Evolutionary conservation across 2,888 invertebrate genomes (phyloP).

Genomic region (Drosophila siamana): DNA sequence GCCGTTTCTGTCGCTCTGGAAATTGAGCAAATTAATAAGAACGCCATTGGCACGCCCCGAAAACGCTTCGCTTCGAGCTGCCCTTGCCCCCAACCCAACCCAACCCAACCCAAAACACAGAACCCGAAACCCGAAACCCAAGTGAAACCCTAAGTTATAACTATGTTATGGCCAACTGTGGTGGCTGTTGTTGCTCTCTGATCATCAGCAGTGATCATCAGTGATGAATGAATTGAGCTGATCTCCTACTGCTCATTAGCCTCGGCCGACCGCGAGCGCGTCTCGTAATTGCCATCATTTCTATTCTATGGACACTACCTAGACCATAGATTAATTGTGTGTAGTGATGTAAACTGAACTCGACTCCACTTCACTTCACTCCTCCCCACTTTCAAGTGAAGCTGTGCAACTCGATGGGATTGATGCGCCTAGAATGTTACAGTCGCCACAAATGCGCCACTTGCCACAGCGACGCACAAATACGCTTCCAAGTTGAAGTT

Average conservation of each 20-base stretch:
- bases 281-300: slow-evolving; percentile 76
- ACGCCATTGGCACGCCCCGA: slow-evolving; percentile 77
- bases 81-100: slow-evolving; percentile 14
- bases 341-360: slow-evolving; percentile 40
- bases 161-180: neutral
- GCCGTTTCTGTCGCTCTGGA: slow-evolving; percentile 40
- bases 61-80: slow-evolving; percentile 44
- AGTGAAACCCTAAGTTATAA: no score
- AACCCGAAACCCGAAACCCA: no score
- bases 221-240: slow-evolving; percentile 77
- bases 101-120: no score
- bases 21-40: slow-evolving; percentile 78
- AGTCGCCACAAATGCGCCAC: neutral
- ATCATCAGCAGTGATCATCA: slow-evolving; percentile 66
- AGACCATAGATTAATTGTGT: slow-evolving; percentile 71
- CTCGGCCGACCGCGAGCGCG: slow-evolving; percentile 62
- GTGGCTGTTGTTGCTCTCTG: slow-evolving; percentile 25
- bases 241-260: slow-evolving; percentile 63
- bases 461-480: slow-evolving; percentile 10
- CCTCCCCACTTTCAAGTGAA: slow-evolving; percentile 12
- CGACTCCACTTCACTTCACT: neutral
- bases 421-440: slow-evolving; percentile 33
- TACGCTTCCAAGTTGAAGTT: no score
- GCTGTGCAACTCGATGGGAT: slow-evolving; percentile 32
- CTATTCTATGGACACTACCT: slow-evolving; percentile 59